Evolutionary conservation across 2,888 invertebrate species (phyloP).

Genomic region (Drosophila borborema): DNA sequence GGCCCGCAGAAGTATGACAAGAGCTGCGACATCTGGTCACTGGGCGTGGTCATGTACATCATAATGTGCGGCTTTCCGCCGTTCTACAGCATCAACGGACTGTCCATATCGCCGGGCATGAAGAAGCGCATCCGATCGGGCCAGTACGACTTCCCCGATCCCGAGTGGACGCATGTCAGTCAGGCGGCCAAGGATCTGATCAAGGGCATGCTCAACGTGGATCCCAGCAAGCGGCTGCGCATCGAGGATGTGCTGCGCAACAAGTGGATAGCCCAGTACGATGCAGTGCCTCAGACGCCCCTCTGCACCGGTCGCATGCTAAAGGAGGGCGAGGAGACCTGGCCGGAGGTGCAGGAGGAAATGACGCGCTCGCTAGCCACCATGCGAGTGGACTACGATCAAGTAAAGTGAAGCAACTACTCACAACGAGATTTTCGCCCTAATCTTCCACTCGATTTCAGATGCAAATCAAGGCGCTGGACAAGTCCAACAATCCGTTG

Average conservation of each 20-base stretch:
- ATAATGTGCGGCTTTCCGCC: conserved; percentile 99
- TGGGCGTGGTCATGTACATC: conserved; percentile 99
- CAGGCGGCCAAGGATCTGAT: conserved; percentile 98
- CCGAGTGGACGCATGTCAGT: conserved; percentile 98
- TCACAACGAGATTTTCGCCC: neutral
- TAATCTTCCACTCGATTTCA: conserved; percentile 79
- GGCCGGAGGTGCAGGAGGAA: conserved; percentile 99
- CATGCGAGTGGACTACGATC: conserved; percentile 99
- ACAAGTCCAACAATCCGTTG: conserved; percentile 96
- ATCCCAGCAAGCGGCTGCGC: conserved; percentile 94
- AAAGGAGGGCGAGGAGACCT: conserved; percentile 95
- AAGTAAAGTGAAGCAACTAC: conserved; percentile 85
- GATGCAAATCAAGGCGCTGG: conserved; percentile 96
- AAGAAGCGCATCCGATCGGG: conserved; percentile 95
- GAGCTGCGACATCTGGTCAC: conserved; percentile 99
- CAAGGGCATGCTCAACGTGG: conserved; percentile 96
- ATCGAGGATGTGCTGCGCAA: conserved; percentile 96
- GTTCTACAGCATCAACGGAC: conserved; percentile 98
- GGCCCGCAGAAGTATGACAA: conserved; percentile 99
- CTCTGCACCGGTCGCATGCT: conserved; percentile 95
- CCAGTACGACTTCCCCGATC: conserved; percentile 98
- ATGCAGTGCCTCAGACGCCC: conserved; percentile 97
- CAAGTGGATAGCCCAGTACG: conserved; percentile 93
- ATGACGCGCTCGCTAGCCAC: conserved; percentile 99
- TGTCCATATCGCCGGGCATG: conserved; percentile 99